Percentiles rank a stretch among this genome's conserved stretches.
phyloP scores from a whole-genome alignment of 2,113 vertebrate species.

The Synchiropus splendidus region DNA sequence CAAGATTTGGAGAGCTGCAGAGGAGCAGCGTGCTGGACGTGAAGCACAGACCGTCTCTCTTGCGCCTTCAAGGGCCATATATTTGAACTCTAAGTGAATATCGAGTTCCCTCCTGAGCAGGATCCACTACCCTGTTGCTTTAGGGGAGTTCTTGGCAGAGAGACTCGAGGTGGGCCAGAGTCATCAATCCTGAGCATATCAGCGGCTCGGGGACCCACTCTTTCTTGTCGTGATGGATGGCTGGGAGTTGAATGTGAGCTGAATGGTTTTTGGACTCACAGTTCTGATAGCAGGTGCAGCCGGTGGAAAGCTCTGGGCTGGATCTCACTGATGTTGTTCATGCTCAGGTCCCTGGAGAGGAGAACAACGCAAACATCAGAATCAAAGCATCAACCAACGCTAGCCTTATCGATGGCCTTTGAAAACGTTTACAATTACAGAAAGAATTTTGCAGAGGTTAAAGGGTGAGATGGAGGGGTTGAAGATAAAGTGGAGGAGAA shows the following conservation, averaged over 20 bases:
- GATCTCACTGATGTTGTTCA: constrained; percentile 92
- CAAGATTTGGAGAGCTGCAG: too few species aligned
- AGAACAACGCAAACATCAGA: constrained; percentile 7
- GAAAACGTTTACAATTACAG: constrained; percentile 1
- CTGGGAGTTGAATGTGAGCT: constrained; percentile 17
- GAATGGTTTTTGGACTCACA: constrained; percentile 75
- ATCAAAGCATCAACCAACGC: constrained; percentile 24
- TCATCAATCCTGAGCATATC: constrained; percentile 41
- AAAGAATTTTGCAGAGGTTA: constrained; percentile 15
- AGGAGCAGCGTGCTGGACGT: too few species aligned
- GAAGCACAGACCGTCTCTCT: constrained; percentile 33
- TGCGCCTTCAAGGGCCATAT: constrained; percentile 38
- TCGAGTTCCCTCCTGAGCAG: constrained; percentile 29
- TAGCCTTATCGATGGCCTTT: constrained; percentile 13
- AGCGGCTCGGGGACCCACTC: constrained; percentile 12
- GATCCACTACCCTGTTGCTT: constrained; percentile 31
- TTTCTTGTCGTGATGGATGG: constrained; percentile 29
- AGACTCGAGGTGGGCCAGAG: constrained; percentile 45
- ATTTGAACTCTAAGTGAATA: constrained; percentile 43
- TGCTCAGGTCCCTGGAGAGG: constrained; percentile 81
- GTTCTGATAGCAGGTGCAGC: constrained; percentile 85
- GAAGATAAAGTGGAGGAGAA: constrained; percentile 40
- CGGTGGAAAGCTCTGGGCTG: constrained; percentile 71
- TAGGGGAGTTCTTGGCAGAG: constrained; percentile 44
- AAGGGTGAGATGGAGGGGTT: constrained; percentile 38